Conservation (phyloP, 2,113 vertebrate species). For the Tragelaphus imberbis region DNA sequence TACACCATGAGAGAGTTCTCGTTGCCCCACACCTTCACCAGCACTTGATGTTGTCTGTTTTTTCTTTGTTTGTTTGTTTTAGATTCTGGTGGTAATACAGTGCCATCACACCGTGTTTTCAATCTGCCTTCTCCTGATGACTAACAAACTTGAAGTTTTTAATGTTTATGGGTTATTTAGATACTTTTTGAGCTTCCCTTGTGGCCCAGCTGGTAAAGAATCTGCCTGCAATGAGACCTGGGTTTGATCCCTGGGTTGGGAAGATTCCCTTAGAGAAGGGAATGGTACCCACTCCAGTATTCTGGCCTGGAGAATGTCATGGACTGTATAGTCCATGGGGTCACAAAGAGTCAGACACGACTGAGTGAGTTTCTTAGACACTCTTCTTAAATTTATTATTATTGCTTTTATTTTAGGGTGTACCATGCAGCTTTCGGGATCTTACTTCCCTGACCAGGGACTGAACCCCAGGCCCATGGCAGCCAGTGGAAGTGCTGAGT, state of each 20-base stretch:
- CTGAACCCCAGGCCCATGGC: rapidly evolving
- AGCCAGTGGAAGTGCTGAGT: background rate
- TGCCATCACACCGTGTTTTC: rapidly evolving
- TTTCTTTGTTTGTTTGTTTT: background rate
- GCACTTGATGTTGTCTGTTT: background rate
- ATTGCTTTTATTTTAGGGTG: background rate
- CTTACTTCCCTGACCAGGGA: background rate
- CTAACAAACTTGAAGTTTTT: background rate
- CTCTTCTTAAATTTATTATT: background rate
- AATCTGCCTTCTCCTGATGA: background rate
- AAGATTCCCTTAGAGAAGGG: background rate
- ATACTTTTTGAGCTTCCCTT: background rate
- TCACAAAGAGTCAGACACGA: background rate
- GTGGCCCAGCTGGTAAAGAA: background rate
- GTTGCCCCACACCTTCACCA: rapidly evolving
- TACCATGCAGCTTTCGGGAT: background rate
- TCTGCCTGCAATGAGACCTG: rapidly evolving
- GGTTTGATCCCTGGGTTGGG: rapidly evolving
- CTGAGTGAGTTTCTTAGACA: background rate
- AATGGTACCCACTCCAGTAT: background rate
- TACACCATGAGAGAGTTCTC: rapidly evolving
- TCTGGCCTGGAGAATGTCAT: background rate
- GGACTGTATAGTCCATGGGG: background rate
- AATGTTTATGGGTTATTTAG: background rate
- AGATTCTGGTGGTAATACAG: rapidly evolving